Conservation (phyloP, 2,888 invertebrate species). For the Tipula helvola region DNA sequence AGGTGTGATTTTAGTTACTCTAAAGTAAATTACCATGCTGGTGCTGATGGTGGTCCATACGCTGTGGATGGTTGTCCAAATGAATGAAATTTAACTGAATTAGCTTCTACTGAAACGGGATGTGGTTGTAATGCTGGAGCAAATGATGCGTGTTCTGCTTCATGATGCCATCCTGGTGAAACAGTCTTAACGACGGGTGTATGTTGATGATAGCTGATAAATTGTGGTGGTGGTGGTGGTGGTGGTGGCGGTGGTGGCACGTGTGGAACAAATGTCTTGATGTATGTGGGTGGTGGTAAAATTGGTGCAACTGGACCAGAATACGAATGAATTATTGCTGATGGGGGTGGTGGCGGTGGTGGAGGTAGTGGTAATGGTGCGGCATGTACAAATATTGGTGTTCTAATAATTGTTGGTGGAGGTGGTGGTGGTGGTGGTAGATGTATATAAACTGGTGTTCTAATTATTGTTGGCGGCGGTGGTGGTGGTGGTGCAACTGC, state of each 20-base stretch:
- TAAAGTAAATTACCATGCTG: background rate
- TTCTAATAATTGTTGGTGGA: background rate
- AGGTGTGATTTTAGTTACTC: background rate
- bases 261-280: background rate
- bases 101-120: background rate
- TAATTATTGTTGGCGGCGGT: background rate
- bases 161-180: background rate
- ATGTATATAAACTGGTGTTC: slow-evolving; percentile 10
- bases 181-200: slow-evolving; percentile 14
- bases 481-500: background rate
- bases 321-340: background rate
- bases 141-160: background rate
- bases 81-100: background rate
- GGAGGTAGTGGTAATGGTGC: slow-evolving; percentile 10
- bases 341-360: background rate
- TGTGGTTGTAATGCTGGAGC: background rate
- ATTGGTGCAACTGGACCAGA: background rate
- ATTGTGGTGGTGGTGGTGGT: background rate
- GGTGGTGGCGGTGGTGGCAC: background rate
- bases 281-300: background rate
- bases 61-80: background rate
- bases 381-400: background rate
- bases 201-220: slow-evolving; percentile 12
- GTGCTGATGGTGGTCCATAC: background rate
- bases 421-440: slow-evolving; percentile 10